Conservation (phyloP, 2,888 invertebrate species). For the Eristalinus sepulchralis region DNA sequence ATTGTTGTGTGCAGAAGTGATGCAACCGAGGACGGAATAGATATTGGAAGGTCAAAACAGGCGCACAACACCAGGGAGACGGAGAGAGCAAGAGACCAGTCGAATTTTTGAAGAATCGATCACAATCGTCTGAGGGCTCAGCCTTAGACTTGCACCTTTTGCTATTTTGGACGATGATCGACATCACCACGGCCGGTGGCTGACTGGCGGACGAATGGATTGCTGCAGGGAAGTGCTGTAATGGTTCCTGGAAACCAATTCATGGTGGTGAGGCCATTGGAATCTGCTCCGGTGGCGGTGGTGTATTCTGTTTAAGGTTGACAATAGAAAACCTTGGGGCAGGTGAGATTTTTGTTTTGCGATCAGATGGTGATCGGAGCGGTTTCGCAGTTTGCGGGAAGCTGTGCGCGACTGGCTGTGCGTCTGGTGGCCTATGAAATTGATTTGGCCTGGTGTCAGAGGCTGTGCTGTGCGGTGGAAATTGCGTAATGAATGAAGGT, state of each 20-base stretch:
- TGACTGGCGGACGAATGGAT: conserved; percentile 32
- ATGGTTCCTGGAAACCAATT: conserved; percentile 63
- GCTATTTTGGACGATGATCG: conserved; percentile 51
- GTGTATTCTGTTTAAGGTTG: conserved; percentile 59
- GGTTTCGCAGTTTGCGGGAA: conserved; percentile 42
- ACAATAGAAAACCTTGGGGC: conserved; percentile 55
- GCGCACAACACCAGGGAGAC: not conserved
- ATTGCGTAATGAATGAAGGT: conserved; percentile 12
- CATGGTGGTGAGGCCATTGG: conserved; percentile 61
- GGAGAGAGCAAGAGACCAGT: conserved; percentile 3
- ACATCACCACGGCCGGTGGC: conserved; percentile 15
- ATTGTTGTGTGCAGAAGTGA: conserved; percentile 14
- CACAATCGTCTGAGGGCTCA: conserved; percentile 60
- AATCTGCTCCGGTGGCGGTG: conserved; percentile 19
- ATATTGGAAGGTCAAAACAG: conserved; percentile 28
- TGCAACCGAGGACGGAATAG: conserved; percentile 28
- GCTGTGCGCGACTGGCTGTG: conserved; percentile 32
- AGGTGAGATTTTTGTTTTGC: conserved; percentile 41
- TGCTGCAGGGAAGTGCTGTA: conserved; percentile 32
- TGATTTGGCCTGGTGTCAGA: conserved; percentile 24
- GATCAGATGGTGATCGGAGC: conserved; percentile 53
- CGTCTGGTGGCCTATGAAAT: conserved; percentile 26
- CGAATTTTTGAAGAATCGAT: conserved; percentile 50
- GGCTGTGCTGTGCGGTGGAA: conserved; percentile 7
- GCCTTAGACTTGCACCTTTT: conserved; percentile 60